Evolutionary conservation across 2,113 vertebrate species (phyloP).

Genomic region (Eudorcas thomsonii): DNA sequence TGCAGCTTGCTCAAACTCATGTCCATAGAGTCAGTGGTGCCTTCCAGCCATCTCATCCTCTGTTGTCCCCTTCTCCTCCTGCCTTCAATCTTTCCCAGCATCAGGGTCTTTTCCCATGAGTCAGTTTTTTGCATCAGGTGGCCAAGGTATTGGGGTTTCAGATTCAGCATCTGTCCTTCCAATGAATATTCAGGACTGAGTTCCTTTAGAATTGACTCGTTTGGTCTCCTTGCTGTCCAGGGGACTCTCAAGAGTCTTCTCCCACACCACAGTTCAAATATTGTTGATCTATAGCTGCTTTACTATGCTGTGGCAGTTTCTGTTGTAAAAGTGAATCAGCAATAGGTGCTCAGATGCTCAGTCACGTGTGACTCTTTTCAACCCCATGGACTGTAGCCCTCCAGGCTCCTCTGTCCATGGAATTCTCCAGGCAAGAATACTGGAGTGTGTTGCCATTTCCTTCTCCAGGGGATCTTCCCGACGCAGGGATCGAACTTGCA

Average conservation of each 20-base stretch:
- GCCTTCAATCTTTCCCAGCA: neutral
- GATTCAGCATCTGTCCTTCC: neutral
- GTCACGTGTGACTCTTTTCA: neutral
- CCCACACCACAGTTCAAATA: neutral
- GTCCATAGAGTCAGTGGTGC: fast-evolving
- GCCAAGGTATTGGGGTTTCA: neutral
- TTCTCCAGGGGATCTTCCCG: neutral
- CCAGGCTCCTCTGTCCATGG: neutral
- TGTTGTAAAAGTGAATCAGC: neutral
- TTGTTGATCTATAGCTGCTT: neutral
- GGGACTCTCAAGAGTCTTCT: neutral
- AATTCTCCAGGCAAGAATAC: neutral
- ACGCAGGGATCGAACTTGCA: fast-evolving
- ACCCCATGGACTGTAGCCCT: neutral
- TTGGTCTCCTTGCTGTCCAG: neutral
- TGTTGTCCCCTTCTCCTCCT: neutral
- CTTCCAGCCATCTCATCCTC: neutral
- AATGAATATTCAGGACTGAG: neutral
- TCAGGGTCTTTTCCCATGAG: neutral
- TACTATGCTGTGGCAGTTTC: neutral
- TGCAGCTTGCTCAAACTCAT: neutral
- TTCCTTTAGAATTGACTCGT: neutral
- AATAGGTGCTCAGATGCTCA: neutral
- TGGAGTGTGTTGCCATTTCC: neutral
- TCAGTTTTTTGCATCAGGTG: neutral